A percentile compares a stretch with the other conserved stretches of the same genome.
Conservation (phyloP, 2,888 invertebrate species). For the Synergus gifuensis region DNA sequence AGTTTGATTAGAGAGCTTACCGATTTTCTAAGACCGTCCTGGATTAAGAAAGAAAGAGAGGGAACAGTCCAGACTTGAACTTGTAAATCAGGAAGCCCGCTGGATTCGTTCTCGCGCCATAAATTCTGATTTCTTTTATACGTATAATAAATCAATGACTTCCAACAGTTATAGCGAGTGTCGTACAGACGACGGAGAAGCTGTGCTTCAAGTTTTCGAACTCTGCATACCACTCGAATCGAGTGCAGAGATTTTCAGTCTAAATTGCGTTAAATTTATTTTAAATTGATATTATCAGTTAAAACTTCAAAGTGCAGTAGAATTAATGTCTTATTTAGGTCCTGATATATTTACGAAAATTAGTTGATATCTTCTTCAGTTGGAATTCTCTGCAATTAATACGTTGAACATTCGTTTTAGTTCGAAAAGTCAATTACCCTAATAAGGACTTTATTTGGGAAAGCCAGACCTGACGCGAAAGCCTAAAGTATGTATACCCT, state of each 20-base stretch:
- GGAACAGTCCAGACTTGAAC: background rate
- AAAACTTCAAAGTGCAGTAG: too few relatives aligned
- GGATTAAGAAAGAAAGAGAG: background rate
- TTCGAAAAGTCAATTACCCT: too few relatives aligned
- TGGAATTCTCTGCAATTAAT: too few relatives aligned
- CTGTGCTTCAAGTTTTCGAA: background rate
- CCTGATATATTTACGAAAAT: too few relatives aligned
- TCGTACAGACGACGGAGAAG: background rate
- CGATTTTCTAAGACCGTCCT: background rate
- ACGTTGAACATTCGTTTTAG: too few relatives aligned
- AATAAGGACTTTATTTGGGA: too few relatives aligned
- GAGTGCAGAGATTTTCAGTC: background rate
- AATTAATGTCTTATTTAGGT: too few relatives aligned
- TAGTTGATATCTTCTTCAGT: too few relatives aligned
- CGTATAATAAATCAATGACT: constrained; percentile 14
- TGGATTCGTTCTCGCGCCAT: constrained; percentile 4
- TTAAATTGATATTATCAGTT: too few relatives aligned
- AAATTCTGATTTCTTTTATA: constrained; percentile 13
- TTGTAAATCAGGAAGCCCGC: background rate
- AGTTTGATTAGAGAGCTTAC: background rate
- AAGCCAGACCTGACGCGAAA: too few relatives aligned
- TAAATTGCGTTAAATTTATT: background rate
- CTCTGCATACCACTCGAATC: background rate
- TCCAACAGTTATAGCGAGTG: background rate
- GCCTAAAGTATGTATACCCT: too few relatives aligned